Base-by-base conservation (phyloP, 2,888 invertebrate species). In the Acrocera orbiculus region DNA sequence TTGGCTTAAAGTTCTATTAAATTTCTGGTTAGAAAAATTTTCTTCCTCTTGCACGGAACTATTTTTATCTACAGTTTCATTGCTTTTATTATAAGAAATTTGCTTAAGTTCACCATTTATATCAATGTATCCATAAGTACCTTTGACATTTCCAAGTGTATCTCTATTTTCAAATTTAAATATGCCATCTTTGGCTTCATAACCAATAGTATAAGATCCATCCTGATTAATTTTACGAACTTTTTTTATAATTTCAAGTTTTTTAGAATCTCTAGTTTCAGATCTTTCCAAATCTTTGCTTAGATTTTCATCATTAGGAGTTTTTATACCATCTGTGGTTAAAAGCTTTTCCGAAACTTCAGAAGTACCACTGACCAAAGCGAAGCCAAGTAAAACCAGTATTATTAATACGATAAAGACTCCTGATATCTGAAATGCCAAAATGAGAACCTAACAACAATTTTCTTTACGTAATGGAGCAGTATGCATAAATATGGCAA, bases 111-210 rank as follows among this genome's bases (percentile, higher is more conserved):
- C 73, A 6, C 83, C 82, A 49, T 71, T 68, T 36, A 72, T 72
- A 49, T 81, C 81, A 30, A 82, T 66, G 54, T 78, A 83, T 27
- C 83, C 83, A 49, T 80, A 83, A 32, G 81, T 82, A 25, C 82
- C 82, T 55, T 80, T 81, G 41, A 82, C 76, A 53, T 80, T 78
- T 7, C 81, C 81, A 40, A 73, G 62, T 30, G 78, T 76, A 55
- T 80, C 80, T 40, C 81, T 64, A 48, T 77, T 82, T 60, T 82
- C 82, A 37, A 82, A 80, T 63, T 83, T 82, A 56, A 82, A 83
- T 0, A 80, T 78, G 4, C 83, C 83, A 54, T 83, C 83, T 30
- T 78, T 81, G 3, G 81, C 80, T 61, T 83, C 83, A 50, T 80
- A 83, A 2, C 83, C 83, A 41, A 79, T 79, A 1, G 82, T 81